phyloP scores from a whole-genome alignment of 2,888 invertebrate genomes.

The Dioctria linearis region DNA sequence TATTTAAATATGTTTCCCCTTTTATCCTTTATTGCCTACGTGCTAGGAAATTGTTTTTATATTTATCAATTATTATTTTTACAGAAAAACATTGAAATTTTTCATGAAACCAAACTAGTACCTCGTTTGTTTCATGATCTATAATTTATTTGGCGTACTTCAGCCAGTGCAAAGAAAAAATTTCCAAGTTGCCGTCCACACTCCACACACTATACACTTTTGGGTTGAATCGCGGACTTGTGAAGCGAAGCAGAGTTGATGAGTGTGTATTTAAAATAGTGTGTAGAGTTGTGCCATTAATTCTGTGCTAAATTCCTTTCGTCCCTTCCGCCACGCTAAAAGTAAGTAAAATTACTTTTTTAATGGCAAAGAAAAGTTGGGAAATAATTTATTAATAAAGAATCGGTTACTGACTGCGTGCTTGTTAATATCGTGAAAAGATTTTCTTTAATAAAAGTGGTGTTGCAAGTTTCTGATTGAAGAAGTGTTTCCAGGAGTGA shows the following conservation, averaged over 20 bases:
- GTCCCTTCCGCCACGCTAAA: slow-evolving; percentile 62
- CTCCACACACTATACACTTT: slow-evolving; percentile 46
- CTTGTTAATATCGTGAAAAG: neutral
- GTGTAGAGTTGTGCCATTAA: slow-evolving; percentile 64
- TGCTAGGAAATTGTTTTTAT: no score
- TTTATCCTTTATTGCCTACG: no score
- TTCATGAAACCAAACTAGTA: slow-evolving; percentile 19
- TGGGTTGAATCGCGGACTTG: slow-evolving; percentile 53
- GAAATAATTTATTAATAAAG: neutral
- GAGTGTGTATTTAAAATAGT: slow-evolving; percentile 63
- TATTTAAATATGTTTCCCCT: no score
- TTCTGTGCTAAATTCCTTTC: slow-evolving; percentile 62
- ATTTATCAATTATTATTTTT: no score
- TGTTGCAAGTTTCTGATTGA: slow-evolving; percentile 28
- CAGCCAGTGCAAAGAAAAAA: slow-evolving; percentile 46
- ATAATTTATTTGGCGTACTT: slow-evolving; percentile 22
- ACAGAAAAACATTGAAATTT: no score
- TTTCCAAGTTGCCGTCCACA: slow-evolving; percentile 49
- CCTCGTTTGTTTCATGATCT: neutral
- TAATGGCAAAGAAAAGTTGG: slow-evolving; percentile 20
- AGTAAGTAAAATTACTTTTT: slow-evolving; percentile 60
- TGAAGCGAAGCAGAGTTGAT: slow-evolving; percentile 51
- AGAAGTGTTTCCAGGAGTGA: slow-evolving; percentile 44
- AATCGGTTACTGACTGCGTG: neutral
- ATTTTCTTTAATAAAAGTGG: neutral